Base-by-base conservation (phyloP, 2,797 vertebrate species). In the Benthosema pterotum region DNA sequence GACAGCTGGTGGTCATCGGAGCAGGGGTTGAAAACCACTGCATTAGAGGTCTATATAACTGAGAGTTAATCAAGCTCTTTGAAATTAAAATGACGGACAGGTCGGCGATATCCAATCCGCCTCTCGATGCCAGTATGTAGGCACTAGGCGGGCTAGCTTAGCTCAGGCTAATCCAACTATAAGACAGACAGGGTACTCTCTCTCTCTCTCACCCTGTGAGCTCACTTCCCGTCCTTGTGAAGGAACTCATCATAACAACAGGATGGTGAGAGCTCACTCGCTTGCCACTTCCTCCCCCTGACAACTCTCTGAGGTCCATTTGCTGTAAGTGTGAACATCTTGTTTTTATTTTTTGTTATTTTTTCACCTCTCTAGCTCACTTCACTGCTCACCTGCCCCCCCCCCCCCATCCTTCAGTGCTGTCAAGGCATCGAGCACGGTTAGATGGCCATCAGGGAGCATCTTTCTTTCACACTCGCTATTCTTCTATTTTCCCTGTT, bases 231-330 rank as follows among this genome's bases (percentile, higher is more conserved):
- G 82, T 88, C 86, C 32, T 38, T 9, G 32, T 83, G 79, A 52
- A 72, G 77, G 83, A 77, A 60, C 79, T 83, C 68, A 67, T 73
- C 32, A 38, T 38, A 38, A 38, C 32, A 52, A 63, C 58, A 73
- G 82, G 83, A 82, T 60, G 49, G 18, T 38, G 32, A 38, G 32
- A 7, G 8, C 32, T 38, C 61, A 52, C 77, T 83, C 72, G 77
- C 77, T 83, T 81, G 71, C 74, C 42, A 72, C 83, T 87, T 88
- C 87, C 84, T 86, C 82, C 84, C 85, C 82, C 84, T 87, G 87
- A 89, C 80, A 84, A 89, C 85, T 83, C 89, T 89, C 89, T 67
- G 83, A 90, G 89, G 89, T 89, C 72, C 83, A 70, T 83, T 88
- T 89, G 80, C 79, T 88, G 89, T 88, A 88, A 90, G 76, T 52